Conservation (phyloP, 1,140 invertebrate species). For the Cyrtorhinus lividipennis region DNA sequence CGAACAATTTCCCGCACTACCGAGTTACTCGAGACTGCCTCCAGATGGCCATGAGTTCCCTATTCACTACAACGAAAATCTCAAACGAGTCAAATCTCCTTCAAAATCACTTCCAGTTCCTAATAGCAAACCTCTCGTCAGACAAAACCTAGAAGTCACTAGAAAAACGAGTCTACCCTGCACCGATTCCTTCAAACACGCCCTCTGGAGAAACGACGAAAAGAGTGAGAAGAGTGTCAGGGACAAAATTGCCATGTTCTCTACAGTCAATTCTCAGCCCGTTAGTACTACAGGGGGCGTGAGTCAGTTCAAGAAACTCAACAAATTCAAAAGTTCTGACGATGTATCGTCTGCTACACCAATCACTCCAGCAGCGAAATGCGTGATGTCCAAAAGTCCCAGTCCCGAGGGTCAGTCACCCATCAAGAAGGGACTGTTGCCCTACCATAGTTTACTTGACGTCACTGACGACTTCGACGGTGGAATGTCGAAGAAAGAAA, state of each 20-base stretch:
- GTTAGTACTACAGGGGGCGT: neutral
- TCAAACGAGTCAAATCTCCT: neutral
- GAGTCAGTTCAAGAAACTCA: constrained; percentile 12
- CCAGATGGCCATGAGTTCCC: constrained; percentile 81
- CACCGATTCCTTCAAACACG: constrained; percentile 2
- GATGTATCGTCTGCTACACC: constrained; percentile 31
- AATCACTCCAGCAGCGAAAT: neutral
- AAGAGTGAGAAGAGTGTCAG: constrained; percentile 63
- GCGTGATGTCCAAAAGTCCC: neutral
- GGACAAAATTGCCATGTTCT: constrained; percentile 81
- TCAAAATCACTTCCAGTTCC: constrained; percentile 9
- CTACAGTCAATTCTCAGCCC: constrained; percentile 31
- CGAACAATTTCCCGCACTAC: constrained; percentile 17
- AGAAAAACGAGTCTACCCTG: constrained; percentile 3
- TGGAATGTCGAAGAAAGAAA: neutral
- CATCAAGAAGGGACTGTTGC: constrained; percentile 18
- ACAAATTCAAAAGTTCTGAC: constrained; percentile 37
- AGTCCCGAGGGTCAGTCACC: neutral
- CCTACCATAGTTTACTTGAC: constrained; percentile 24
- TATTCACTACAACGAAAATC: constrained; percentile 30
- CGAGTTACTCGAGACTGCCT: constrained; percentile 48
- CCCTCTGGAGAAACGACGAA: constrained; percentile 45
- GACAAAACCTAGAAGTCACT: neutral
- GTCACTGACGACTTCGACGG: constrained; percentile 15
- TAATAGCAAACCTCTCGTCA: neutral